Evolutionary conservation across 2,888 invertebrate genomes (phyloP).

Genomic region (Brachylomia viminalis): DNA sequence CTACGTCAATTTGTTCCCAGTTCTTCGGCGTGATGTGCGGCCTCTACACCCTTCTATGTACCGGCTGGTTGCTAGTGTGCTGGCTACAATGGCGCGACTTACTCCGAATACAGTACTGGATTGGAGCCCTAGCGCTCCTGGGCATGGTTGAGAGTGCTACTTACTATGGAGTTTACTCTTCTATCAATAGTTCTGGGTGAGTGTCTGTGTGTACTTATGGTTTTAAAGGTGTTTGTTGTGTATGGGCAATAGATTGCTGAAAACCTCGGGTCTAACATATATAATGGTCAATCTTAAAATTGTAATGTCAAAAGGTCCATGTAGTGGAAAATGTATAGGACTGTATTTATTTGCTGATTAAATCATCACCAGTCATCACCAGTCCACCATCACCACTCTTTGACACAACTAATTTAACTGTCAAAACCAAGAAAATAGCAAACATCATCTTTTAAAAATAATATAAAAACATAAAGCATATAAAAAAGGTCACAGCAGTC

Average conservation of each 20-base stretch:
- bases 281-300: not conserved
- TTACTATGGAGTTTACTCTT: constrained; percentile 96
- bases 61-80: constrained; percentile 95
- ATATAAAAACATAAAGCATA: too few species aligned
- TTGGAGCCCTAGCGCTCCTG: constrained; percentile 96
- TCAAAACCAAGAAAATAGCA: too few species aligned
- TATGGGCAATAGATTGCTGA: not conserved
- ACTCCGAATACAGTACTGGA: constrained; percentile 98
- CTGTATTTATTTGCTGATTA: too few species aligned
- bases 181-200: constrained; percentile 84
- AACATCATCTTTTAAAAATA: too few species aligned
- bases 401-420: too few species aligned
- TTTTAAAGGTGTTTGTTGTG: not conserved
- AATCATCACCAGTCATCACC: too few species aligned
- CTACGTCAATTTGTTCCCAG: constrained; percentile 78
- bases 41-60: constrained; percentile 95
- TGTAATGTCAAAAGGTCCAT: not conserved
- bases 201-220: constrained; percentile 44
- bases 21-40: constrained; percentile 98
- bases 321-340: too few species aligned
- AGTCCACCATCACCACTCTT: too few species aligned
- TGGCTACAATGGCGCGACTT: constrained; percentile 97
- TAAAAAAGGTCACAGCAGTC: not conserved
- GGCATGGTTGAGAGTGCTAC: constrained; percentile 97
- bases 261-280: not conserved